Evolutionary conservation across 2,888 invertebrate genomes (phyloP).

Genomic region (Noctua janthina): DNA sequence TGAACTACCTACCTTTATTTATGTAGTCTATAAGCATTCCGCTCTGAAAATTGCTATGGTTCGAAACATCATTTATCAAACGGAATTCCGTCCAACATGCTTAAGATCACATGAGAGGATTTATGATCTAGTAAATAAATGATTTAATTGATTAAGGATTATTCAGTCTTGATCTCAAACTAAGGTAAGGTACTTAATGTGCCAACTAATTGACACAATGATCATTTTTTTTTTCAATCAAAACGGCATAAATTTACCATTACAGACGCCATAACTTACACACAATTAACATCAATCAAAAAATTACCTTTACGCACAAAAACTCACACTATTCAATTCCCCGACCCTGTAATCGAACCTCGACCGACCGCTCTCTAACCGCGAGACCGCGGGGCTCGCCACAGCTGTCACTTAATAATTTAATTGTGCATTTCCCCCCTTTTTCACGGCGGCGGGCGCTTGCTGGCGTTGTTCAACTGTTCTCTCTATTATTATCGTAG

Average conservation of each 20-base stretch:
- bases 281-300: conserved; percentile 3
- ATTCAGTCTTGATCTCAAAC: not conserved
- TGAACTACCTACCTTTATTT: not conserved
- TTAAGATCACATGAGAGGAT: not conserved
- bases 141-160: not conserved
- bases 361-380: conserved; percentile 49
- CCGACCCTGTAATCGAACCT: conserved; percentile 64
- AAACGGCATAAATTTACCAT: not conserved
- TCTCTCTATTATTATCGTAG: conserved; percentile 46
- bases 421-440: conserved; percentile 84
- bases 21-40: not conserved
- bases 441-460: conserved; percentile 73
- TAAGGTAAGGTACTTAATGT: no score
- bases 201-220: not conserved
- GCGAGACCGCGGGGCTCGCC: conserved; percentile 65
- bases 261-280: not conserved
- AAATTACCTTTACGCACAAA: conserved; percentile 17
- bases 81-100: not conserved
- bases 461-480: conserved; percentile 29
- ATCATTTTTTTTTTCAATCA: no score
- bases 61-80: not conserved
- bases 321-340: conserved; percentile 14
- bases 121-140: no score
- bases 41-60: not conserved
- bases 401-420: conserved; percentile 85